These are phyloP conservation scores for Coenonympha arcania DNA, from an alignment of 2,888 invertebrate genomes.

Conservation along the genomic window DNA sequence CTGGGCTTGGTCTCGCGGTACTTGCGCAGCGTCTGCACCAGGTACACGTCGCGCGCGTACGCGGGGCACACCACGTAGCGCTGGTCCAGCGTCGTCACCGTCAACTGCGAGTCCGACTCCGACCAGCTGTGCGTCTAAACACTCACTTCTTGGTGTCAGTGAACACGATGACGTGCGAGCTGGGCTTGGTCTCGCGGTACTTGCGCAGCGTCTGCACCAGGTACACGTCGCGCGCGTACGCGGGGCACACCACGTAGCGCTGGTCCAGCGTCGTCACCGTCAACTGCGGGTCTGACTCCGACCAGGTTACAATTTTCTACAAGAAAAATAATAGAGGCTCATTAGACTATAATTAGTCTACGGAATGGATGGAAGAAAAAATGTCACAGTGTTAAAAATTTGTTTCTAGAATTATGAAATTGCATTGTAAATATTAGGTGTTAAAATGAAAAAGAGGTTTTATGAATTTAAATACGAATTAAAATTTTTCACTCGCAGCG, in stretches of 20 bases:
- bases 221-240: conserved; percentile 93
- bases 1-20: conserved; percentile 81
- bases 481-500: too few species aligned
- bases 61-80: conserved; percentile 92
- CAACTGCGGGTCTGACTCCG: conserved; percentile 81
- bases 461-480: too few species aligned
- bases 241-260: conserved; percentile 91
- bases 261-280: conserved; percentile 94
- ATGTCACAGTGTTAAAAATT: too few species aligned
- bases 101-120: too few species aligned
- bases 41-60: conserved; percentile 92
- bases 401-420: too few species aligned
- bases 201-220: conserved; percentile 86
- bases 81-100: too few species aligned
- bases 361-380: too few species aligned
- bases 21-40: conserved; percentile 86
- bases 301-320: conserved; percentile 73
- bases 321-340: too few species aligned
- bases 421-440: too few species aligned
- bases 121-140: too few species aligned
- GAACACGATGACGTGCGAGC: conserved; percentile 93
- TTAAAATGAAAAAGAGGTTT: too few species aligned
- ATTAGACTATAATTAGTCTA: too few species aligned
- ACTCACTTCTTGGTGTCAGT: conserved; percentile 95
- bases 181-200: conserved; percentile 80